Conservation (phyloP, 30 jellyfish, hydroid and myxozoan genomes). For the Haliclystus octoradiatus region DNA sequence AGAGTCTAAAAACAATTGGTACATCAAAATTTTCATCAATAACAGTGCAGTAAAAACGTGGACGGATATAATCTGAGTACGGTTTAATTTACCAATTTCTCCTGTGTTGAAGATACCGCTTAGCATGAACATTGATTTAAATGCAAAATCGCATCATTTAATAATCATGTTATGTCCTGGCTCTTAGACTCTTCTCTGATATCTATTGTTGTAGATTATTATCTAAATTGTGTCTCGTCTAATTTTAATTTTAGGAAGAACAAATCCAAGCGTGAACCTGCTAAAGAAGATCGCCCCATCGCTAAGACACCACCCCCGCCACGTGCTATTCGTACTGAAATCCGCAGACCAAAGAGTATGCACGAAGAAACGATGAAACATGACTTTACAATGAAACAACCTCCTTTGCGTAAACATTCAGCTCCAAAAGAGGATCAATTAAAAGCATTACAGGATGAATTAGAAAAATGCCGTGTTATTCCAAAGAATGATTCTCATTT, state of each 20-base stretch:
- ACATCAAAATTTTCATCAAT: too few relatives aligned
- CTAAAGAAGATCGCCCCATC: not conserved
- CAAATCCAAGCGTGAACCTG: not conserved
- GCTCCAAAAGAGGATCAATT: not conserved
- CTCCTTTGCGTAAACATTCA: not conserved
- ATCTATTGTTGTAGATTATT: too few relatives aligned
- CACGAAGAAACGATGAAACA: not conserved
- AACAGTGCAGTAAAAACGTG: too few relatives aligned
- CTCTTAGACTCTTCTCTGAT: too few relatives aligned
- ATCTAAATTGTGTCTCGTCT: too few relatives aligned
- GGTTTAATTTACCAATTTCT: too few relatives aligned
- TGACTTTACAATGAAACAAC: not conserved
- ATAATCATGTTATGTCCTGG: too few relatives aligned
- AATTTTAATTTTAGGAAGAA: conserved; percentile 1
- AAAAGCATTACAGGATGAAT: not conserved
- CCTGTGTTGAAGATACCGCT: too few relatives aligned
- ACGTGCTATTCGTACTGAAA: not conserved
- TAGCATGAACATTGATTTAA: too few relatives aligned
- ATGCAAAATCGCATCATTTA: too few relatives aligned
- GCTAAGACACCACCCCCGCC: not conserved
- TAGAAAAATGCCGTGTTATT: not conserved
- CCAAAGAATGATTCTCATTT: not conserved
- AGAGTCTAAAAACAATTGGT: too few relatives aligned
- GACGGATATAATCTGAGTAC: too few relatives aligned
- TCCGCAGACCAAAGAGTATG: not conserved